Evolutionary conservation across 1,140 invertebrate species (phyloP).

Genomic region (Megalopta genalis): DNA sequence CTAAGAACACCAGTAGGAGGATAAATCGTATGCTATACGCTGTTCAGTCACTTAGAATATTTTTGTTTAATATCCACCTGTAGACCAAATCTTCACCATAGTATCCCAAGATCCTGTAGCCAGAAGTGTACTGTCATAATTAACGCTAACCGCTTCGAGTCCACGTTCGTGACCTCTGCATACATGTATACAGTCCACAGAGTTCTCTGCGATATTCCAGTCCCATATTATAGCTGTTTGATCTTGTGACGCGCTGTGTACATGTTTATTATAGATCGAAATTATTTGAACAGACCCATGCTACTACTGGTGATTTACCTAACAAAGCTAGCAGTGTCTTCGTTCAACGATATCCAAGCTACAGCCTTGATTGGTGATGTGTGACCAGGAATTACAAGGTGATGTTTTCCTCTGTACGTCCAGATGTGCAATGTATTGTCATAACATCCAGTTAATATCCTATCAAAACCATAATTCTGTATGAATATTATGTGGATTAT

Average conservation of each 20-base stretch:
- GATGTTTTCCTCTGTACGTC: conserved; percentile 91
- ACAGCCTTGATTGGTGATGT: conserved; percentile 92
- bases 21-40: not conserved
- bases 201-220: conserved; percentile 89
- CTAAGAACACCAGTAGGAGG: conserved; percentile 56
- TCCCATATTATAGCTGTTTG: conserved; percentile 95
- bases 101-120: conserved; percentile 97
- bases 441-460: conserved; percentile 96
- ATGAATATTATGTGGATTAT: not conserved
- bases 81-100: conserved; percentile 89
- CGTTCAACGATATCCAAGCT: conserved; percentile 88
- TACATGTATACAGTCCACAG: conserved; percentile 89
- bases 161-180: conserved; percentile 94
- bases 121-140: conserved; percentile 84
- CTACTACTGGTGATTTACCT: conserved; percentile 78
- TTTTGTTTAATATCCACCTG: conserved; percentile 79
- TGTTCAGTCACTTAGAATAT: not conserved
- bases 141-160: conserved; percentile 91
- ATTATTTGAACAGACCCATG: conserved; percentile 11
- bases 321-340: conserved; percentile 85
- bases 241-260: conserved; percentile 92
- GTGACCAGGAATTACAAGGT: conserved; percentile 92
- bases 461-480: conserved; percentile 66
- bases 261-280: conserved; percentile 1
- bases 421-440: conserved; percentile 95